Conservation (phyloP, 2,888 invertebrate genomes). For the Eupeodes latifasciatus region DNA sequence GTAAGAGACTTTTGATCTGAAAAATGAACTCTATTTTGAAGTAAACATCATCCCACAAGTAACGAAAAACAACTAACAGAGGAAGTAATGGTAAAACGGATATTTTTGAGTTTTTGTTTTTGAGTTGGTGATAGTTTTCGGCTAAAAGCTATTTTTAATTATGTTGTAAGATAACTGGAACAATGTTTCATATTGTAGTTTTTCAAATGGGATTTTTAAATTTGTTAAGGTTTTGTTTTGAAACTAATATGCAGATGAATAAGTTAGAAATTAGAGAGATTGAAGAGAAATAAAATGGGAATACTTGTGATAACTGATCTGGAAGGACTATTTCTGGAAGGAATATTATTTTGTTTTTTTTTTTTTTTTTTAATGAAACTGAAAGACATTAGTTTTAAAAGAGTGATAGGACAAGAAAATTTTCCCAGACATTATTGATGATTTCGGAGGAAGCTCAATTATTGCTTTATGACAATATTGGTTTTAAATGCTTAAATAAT, state of each 20-base stretch:
- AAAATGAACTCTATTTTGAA: slow-evolving; percentile 50
- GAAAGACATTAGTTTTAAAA: too few species aligned
- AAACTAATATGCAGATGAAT: background rate
- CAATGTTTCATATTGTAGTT: background rate
- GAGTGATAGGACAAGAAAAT: too few species aligned
- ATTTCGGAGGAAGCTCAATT: too few species aligned
- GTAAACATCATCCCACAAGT: slow-evolving; percentile 20
- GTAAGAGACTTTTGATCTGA: slow-evolving; percentile 48
- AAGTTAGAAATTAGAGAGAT: background rate
- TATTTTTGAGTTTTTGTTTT: slow-evolving; percentile 3
- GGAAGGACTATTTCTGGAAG: too few species aligned
- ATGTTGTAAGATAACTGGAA: slow-evolving; percentile 22
- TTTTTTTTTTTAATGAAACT: too few species aligned
- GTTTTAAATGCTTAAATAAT: too few species aligned
- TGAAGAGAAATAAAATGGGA: background rate
- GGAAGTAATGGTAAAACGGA: slow-evolving; percentile 57
- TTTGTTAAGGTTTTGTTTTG: background rate
- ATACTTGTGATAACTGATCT: background rate
- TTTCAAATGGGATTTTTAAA: background rate
- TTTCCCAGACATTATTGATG: too few species aligned
- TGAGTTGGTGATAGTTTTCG: background rate
- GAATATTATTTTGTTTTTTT: too few species aligned
- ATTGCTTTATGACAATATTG: too few species aligned
- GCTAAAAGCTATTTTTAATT: slow-evolving; percentile 41
- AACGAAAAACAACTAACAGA: background rate